phyloP scores from a whole-genome alignment of 2,888 invertebrate genomes.

The Sycophila texana region DNA sequence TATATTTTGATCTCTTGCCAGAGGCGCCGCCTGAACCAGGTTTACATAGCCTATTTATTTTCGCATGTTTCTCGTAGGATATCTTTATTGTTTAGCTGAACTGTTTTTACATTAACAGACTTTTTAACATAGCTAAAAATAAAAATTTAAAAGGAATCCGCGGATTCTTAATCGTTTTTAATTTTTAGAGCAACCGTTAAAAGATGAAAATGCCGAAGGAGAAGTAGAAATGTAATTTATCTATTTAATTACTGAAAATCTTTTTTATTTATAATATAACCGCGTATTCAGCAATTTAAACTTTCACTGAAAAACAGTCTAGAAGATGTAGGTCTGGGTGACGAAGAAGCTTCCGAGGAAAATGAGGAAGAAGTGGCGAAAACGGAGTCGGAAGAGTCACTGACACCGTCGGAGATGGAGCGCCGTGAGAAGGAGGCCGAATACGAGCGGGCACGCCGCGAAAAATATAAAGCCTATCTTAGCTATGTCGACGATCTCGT shows the following conservation, averaged over 20 bases:
- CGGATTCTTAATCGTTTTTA: too few relatives aligned
- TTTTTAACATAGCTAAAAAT: too few relatives aligned
- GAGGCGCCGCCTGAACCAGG: conserved; percentile 18
- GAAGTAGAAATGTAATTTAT: too few relatives aligned
- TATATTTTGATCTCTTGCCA: conserved; percentile 81
- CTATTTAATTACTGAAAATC: too few relatives aligned
- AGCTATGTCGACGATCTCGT: conserved; percentile 81
- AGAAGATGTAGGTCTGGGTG: conserved; percentile 25
- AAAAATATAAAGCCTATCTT: conserved; percentile 81
- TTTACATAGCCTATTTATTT: background rate
- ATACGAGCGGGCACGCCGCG: conserved; percentile 64
- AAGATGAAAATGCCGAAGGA: too few relatives aligned
- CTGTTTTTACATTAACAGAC: too few relatives aligned
- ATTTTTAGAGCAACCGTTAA: too few relatives aligned
- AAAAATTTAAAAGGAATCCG: too few relatives aligned
- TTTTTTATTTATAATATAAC: too few relatives aligned
- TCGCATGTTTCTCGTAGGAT: too few relatives aligned
- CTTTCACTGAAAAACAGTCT: background rate
- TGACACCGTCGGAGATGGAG: conserved; percentile 59
- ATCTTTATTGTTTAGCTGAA: too few relatives aligned
- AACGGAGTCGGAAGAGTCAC: conserved; percentile 34
- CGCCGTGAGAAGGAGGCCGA: conserved; percentile 75
- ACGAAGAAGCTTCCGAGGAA: background rate
- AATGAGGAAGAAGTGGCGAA: background rate
- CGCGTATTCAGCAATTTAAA: too few relatives aligned